These are phyloP conservation scores for Megastigmus dorsalis DNA, from an alignment of 2,888 invertebrate species.

Conservation along the genomic window DNA sequence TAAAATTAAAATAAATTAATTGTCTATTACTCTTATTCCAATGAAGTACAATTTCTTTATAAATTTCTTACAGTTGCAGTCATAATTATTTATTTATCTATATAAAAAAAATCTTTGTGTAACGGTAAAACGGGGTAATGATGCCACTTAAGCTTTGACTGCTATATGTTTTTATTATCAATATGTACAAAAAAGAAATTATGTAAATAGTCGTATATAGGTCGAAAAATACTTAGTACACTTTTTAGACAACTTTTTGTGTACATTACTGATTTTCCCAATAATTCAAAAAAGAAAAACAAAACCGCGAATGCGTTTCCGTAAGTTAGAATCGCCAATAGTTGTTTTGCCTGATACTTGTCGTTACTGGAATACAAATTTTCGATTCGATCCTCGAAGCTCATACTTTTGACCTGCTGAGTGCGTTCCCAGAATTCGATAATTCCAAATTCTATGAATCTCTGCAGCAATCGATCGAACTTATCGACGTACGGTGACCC, in stretches of 20 bases:
- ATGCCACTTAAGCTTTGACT: not conserved
- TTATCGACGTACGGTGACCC: conserved; percentile 24
- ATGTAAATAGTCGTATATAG: not conserved
- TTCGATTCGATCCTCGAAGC: not conserved
- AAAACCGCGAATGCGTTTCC: not conserved
- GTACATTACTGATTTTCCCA: not conserved
- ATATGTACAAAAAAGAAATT: not conserved
- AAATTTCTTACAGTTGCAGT: too few relatives aligned
- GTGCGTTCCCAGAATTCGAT: conserved; percentile 15
- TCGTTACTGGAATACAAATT: not conserved
- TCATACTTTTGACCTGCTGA: not conserved
- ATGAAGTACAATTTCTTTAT: too few relatives aligned
- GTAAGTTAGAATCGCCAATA: not conserved
- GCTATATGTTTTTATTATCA: too few relatives aligned
- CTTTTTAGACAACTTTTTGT: not conserved
- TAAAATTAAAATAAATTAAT: too few relatives aligned
- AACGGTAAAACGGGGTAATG: too few relatives aligned
- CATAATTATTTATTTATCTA: too few relatives aligned
- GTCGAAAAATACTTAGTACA: too few relatives aligned
- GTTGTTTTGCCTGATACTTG: not conserved
- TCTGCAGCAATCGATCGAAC: conserved; percentile 14
- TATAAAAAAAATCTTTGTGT: too few relatives aligned
- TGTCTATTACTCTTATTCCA: too few relatives aligned
- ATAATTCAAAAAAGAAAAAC: not conserved
- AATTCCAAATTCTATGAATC: not conserved